Evolutionary conservation across 1,140 invertebrate genomes (phyloP).

Genomic region (Aethina tumida): DNA sequence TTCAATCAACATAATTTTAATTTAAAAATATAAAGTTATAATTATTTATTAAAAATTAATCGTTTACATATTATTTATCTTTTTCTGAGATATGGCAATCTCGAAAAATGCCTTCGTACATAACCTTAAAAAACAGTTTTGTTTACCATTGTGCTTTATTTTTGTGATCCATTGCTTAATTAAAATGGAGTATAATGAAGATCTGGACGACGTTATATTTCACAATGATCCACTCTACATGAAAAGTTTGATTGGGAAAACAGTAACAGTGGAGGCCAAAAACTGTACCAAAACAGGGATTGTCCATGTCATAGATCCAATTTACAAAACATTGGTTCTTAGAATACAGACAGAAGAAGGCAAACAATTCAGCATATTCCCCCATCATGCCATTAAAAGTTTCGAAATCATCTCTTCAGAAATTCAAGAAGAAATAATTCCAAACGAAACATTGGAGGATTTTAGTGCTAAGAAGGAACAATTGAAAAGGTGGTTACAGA

Average conservation of each 20-base stretch:
- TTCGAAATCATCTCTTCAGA: slow-evolving; percentile 18
- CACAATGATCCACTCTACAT: slow-evolving; percentile 18
- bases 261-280: slow-evolving; percentile 25
- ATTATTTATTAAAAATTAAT: no score
- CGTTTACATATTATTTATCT: no score
- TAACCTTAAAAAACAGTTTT: no score
- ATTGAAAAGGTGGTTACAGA: slow-evolving; percentile 28
- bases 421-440: slow-evolving; percentile 11
- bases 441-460: slow-evolving; percentile 5
- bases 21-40: no score
- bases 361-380: slow-evolving; percentile 18
- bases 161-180: no score
- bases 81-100: no score
- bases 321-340: slow-evolving; percentile 28
- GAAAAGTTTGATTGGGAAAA: slow-evolving; percentile 23
- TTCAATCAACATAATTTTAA: no score
- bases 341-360: slow-evolving; percentile 12
- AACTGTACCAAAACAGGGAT: slow-evolving; percentile 16
- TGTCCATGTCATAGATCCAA: slow-evolving; percentile 29
- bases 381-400: slow-evolving; percentile 23
- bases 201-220: slow-evolving; percentile 9
- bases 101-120: no score
- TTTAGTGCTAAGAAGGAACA: slow-evolving; percentile 10
- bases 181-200: no score
- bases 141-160: no score